Conservation (phyloP, 2,113 vertebrate species). For the Scomber colias region DNA sequence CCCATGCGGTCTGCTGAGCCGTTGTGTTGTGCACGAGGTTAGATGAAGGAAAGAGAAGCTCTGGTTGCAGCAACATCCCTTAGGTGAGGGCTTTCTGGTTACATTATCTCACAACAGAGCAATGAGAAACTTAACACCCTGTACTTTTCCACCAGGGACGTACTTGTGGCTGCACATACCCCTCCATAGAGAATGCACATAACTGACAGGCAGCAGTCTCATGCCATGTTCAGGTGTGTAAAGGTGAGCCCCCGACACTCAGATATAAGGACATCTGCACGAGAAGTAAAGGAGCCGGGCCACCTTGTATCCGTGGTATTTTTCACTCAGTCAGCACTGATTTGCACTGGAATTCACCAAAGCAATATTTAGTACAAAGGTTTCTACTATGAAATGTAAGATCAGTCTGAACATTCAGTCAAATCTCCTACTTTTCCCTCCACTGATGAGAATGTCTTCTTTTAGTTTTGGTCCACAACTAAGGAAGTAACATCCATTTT, state of each 20-base stretch:
- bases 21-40: constrained; percentile 68
- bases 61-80: constrained; percentile 70
- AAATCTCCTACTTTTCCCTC: neutral
- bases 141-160: constrained; percentile 25
- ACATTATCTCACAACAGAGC: constrained; percentile 34
- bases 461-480: constrained; percentile 4
- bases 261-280: neutral
- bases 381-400: neutral
- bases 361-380: too few species aligned
- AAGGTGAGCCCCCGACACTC: neutral
- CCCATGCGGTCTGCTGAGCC: constrained; percentile 71
- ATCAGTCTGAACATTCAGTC: neutral
- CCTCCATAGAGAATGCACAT: neutral
- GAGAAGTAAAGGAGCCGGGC: neutral
- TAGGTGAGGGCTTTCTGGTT: constrained; percentile 62
- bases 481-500: neutral
- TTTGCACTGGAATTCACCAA: neutral
- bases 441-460: neutral
- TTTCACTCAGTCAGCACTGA: constrained; percentile 1
- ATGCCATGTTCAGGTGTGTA: constrained; percentile 7
- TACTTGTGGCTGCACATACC: neutral
- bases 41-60: constrained; percentile 58
- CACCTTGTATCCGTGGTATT: neutral
- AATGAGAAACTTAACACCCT: constrained; percentile 25
- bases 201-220: neutral